A percentile compares a stretch with the other conserved stretches of the same genome.
phyloP scores from a whole-genome alignment of 1,140 invertebrate genomes.

The Hirudo medicinalis region DNA sequence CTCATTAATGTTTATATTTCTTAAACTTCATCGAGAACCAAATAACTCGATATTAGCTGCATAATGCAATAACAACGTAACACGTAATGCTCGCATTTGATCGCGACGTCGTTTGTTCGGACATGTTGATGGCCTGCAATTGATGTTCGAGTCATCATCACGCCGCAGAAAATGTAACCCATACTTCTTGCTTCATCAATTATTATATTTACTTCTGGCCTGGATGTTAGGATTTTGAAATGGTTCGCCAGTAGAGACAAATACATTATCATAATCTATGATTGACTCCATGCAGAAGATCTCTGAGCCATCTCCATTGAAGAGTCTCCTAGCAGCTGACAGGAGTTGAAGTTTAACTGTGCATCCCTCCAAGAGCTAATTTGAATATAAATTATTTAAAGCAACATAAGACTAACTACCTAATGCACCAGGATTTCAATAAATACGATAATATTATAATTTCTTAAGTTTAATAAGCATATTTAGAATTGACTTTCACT shows the following conservation, averaged over 20 bases:
- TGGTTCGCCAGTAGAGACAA: constrained; percentile 38
- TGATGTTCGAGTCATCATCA: too few relatives aligned
- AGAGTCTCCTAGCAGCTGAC: constrained; percentile 39
- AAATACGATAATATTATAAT: too few relatives aligned
- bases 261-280: constrained; percentile 32
- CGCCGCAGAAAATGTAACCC: background rate
- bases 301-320: constrained; percentile 37
- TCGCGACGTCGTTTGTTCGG: too few relatives aligned
- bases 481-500: too few relatives aligned
- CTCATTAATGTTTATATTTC: background rate
- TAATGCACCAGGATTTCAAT: too few relatives aligned
- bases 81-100: too few relatives aligned
- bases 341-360: constrained; percentile 36
- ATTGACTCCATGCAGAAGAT: constrained; percentile 33
- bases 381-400: background rate
- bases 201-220: constrained; percentile 30
- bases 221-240: constrained; percentile 35
- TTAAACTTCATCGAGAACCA: too few relatives aligned
- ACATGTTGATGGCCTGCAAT: too few relatives aligned
- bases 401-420: too few relatives aligned
- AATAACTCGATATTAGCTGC: too few relatives aligned
- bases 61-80: too few relatives aligned
- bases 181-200: background rate
- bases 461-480: too few relatives aligned
- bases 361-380: constrained; percentile 36